Evolutionary conservation across 2,888 invertebrate species (phyloP), one percentile per base, ranked within the genome.

Genomic region (Polydrusus tereticollis): DNA sequence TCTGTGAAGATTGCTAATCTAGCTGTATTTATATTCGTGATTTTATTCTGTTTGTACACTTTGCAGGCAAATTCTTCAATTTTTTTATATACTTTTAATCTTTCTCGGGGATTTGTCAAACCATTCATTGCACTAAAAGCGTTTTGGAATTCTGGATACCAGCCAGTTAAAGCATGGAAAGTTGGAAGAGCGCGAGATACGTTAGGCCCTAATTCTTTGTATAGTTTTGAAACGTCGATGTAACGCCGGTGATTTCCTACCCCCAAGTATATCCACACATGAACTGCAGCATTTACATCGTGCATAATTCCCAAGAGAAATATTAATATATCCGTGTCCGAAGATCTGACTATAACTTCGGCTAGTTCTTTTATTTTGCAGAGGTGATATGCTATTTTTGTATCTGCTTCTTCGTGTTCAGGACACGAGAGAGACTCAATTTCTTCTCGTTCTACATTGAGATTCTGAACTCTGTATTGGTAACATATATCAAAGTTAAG

Each of bases 161-260:
- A 81, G 20, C 80, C 81, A 7, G 79, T 81, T 14, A 78, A 33
- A 10, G 82, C 82, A 59, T 83, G 81, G 45, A 81, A 79, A 33
- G 72, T 75, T 33, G 81, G 80, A 69, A 82, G 50, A 45, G 77
- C 76, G 71, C 72, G 63, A 20, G 59, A 80, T 62, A 80, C 67
- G 29, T 50, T 50, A 33, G 23, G 3, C 6, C 80, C 81, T 38
- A 82, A 69, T 36, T 69, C 74, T 72, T 72, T 43, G 69, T 77
- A 64, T 55, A 81, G 12, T 60, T 76, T 52, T 20, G 67, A 76
- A 41, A 80, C 57, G 70, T 77, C 72, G 18, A 75, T 77, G 29
- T 73, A 74, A 69, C 75, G 71, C 36, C 72, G 58, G n/a, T 67
- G 8, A 69, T 79, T 79, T n/a, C 78, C 78, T 18, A 63, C 67